Conservation (phyloP, 1,140 invertebrate genomes). For the Euwallacea similis region DNA sequence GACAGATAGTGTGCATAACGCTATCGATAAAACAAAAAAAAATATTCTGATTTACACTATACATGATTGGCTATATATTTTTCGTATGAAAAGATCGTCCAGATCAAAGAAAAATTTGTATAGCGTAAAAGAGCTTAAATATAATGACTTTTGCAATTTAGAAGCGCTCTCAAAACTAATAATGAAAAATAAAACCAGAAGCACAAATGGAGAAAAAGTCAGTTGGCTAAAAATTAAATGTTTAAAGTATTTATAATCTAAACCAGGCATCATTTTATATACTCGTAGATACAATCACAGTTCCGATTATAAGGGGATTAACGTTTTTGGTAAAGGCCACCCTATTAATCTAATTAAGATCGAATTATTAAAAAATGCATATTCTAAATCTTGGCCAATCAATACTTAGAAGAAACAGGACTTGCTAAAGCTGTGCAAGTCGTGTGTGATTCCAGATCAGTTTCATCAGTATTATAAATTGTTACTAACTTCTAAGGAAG, state of each 20-base stretch:
- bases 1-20: slow-evolving; percentile 16
- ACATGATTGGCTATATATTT: slow-evolving; percentile 27
- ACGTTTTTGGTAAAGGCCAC: slow-evolving; percentile 5
- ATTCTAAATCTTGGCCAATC: background rate
- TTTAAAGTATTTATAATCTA: slow-evolving; percentile 22
- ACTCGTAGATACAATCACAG: slow-evolving; percentile 28
- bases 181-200: slow-evolving; percentile 11
- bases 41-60: slow-evolving; percentile 22
- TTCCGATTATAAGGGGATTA: slow-evolving; percentile 5
- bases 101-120: slow-evolving; percentile 20
- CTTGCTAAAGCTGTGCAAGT: background rate
- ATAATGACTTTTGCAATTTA: slow-evolving; percentile 11
- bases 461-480: slow-evolving; percentile 11
- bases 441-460: background rate
- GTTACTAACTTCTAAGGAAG: background rate
- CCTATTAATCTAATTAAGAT: background rate
- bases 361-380: slow-evolving; percentile 6
- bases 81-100: slow-evolving; percentile 9
- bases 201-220: slow-evolving; percentile 6
- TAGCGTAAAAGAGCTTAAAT: slow-evolving; percentile 20
- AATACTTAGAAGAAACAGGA: background rate
- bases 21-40: slow-evolving; percentile 24
- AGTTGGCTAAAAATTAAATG: slow-evolving; percentile 29
- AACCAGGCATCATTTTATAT: slow-evolving; percentile 24
- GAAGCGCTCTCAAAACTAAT: slow-evolving; percentile 1